Evolutionary conservation across 1,140 invertebrate genomes (phyloP).

Genomic region (Trachymyrmex septentrionalis): DNA sequence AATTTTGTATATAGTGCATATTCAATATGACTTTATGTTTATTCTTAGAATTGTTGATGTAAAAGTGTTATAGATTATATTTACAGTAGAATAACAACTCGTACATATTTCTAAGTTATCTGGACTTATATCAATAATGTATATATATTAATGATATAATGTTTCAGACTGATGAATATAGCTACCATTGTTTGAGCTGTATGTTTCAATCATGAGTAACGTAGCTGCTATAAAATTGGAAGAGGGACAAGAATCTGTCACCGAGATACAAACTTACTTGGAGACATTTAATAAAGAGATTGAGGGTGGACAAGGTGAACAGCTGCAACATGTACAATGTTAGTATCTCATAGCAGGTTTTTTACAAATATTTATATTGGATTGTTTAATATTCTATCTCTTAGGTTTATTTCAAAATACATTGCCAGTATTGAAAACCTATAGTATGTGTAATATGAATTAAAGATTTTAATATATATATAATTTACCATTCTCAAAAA

Average conservation of each 20-base stretch:
- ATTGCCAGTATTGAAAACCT: no score
- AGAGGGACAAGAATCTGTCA: constrained; percentile 87
- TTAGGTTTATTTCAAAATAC: no score
- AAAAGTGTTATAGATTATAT: background rate
- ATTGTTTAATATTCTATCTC: background rate
- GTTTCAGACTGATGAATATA: constrained; percentile 65
- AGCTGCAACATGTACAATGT: constrained; percentile 87
- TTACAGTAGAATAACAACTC: background rate
- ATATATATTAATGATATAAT: constrained; percentile 13
- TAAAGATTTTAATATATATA: no score
- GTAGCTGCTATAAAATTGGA: constrained; percentile 84
- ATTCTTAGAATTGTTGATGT: constrained; percentile 22
- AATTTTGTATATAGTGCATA: background rate
- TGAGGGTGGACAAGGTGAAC: constrained; percentile 87
- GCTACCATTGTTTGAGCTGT: constrained; percentile 63
- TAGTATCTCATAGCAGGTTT: constrained; percentile 67
- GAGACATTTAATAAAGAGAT: constrained; percentile 96
- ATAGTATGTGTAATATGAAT: no score
- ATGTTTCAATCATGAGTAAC: constrained; percentile 82
- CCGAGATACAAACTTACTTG: constrained; percentile 94
- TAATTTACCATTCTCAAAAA: no score
- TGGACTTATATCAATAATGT: constrained; percentile 2
- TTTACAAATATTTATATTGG: background rate
- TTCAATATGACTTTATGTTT: constrained; percentile 3
- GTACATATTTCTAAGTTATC: background rate